These are phyloP conservation scores for Epinotia ramella DNA, from an alignment of 2,888 invertebrate genomes.

Conservation along the genomic window DNA sequence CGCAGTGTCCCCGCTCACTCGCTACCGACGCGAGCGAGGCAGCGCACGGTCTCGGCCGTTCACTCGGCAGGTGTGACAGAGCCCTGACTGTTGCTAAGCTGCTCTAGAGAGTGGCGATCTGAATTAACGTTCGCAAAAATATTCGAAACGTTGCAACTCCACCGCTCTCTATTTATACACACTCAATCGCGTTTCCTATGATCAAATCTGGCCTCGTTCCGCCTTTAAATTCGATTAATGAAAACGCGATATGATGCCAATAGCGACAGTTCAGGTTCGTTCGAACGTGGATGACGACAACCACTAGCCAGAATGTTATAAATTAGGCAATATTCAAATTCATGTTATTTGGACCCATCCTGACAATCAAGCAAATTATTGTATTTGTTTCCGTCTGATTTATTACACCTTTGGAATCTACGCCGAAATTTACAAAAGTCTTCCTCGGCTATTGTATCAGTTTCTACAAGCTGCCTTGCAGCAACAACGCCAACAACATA, in stretches of 20 bases:
- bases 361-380: neutral
- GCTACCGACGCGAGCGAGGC: slow-evolving; percentile 1
- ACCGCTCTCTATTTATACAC: slow-evolving; percentile 54
- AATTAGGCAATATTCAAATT: too few relatives aligned
- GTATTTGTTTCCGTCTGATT: neutral
- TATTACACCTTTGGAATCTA: neutral
- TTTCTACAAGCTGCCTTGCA: neutral
- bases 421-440: neutral
- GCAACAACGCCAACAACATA: neutral
- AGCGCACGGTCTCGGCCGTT: slow-evolving; percentile 8
- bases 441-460: neutral
- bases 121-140: slow-evolving; percentile 28
- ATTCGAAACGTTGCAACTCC: slow-evolving; percentile 39
- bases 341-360: neutral
- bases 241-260: slow-evolving; percentile 40
- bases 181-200: slow-evolving; percentile 51
- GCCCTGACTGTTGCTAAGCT: slow-evolving; percentile 40
- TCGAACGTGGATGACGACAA: slow-evolving; percentile 16
- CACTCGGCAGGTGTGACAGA: slow-evolving; percentile 20
- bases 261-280: slow-evolving; percentile 36
- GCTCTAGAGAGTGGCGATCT: slow-evolving; percentile 33
- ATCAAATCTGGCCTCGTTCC: slow-evolving; percentile 45
- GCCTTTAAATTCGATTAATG: slow-evolving; percentile 34
- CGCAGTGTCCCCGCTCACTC: slow-evolving; percentile 6
- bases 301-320: too few relatives aligned